Evolutionary conservation across 1,140 invertebrate species (phyloP).

Genomic region (Sesamia nonagrioides): DNA sequence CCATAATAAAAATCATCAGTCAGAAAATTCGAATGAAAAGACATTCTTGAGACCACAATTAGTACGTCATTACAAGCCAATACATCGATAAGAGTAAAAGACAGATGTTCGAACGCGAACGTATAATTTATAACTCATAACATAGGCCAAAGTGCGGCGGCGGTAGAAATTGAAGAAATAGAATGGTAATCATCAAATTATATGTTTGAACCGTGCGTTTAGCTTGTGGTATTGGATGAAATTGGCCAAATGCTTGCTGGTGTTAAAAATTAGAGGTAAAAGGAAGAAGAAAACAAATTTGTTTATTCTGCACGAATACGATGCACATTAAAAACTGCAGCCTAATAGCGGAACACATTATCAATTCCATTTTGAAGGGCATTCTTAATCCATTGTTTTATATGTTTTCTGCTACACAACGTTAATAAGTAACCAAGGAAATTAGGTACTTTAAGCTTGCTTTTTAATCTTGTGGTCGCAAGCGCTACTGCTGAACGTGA

Average conservation of each 20-base stretch:
- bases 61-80: constrained; percentile 66
- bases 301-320: too few species aligned
- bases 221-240: constrained; percentile 37
- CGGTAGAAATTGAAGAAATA: constrained; percentile 64
- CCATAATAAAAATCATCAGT: constrained; percentile 33
- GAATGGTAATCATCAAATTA: constrained; percentile 72
- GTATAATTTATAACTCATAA: constrained; percentile 72
- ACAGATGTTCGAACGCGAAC: constrained; percentile 61
- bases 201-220: constrained; percentile 51
- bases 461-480: too few species aligned
- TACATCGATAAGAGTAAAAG: constrained; percentile 56
- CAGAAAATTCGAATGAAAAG: constrained; percentile 7
- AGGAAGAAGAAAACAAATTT: too few species aligned
- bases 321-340: too few species aligned
- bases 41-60: constrained; percentile 58
- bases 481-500: too few species aligned
- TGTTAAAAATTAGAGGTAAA: too few species aligned
- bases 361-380: too few species aligned
- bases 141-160: constrained; percentile 39
- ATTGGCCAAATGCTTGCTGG: constrained; percentile 9
- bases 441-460: too few species aligned
- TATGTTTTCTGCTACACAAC: too few species aligned
- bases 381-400: too few species aligned
- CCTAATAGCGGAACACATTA: too few species aligned
- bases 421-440: too few species aligned